These are phyloP conservation scores for Limenitis arthemis DNA, from an alignment of 2,888 invertebrate species.

Conservation along the genomic window DNA sequence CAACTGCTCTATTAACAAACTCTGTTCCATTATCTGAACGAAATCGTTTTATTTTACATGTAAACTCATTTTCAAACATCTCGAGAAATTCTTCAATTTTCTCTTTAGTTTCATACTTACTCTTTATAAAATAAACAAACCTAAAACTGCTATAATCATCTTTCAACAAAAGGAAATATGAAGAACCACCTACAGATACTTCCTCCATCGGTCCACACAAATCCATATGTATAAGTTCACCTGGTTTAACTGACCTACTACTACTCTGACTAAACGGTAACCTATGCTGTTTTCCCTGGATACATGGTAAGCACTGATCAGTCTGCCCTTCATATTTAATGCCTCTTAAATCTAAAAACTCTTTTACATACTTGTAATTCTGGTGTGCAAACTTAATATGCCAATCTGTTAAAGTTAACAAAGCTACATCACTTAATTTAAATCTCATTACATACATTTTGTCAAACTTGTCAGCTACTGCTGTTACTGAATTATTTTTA, in stretches of 20 bases:
- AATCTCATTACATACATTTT: conserved; percentile 2
- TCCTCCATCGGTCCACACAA: too few species aligned
- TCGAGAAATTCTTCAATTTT: neutral
- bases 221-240: neutral
- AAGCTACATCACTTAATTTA: neutral
- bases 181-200: too few species aligned
- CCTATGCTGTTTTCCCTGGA: neutral
- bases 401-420: conserved; percentile 1
- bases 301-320: neutral
- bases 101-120: too few species aligned
- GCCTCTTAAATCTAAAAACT: neutral
- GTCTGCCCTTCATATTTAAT: neutral
- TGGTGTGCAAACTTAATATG: neutral
- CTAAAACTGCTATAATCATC: too few species aligned
- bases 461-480: neutral
- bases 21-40: conserved; percentile 33
- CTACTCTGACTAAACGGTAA: neutral
- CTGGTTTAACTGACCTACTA: neutral
- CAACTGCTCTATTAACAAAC: conserved; percentile 28
- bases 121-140: too few species aligned
- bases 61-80: conserved; percentile 27
- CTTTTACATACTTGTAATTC: neutral
- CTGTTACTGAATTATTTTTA: neutral
- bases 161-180: too few species aligned
- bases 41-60: conserved; percentile 26